Evolutionary conservation across 2,113 vertebrate species (phyloP), one percentile per base, ranked within the genome.

Genomic region (Lutjanus erythropterus): DNA sequence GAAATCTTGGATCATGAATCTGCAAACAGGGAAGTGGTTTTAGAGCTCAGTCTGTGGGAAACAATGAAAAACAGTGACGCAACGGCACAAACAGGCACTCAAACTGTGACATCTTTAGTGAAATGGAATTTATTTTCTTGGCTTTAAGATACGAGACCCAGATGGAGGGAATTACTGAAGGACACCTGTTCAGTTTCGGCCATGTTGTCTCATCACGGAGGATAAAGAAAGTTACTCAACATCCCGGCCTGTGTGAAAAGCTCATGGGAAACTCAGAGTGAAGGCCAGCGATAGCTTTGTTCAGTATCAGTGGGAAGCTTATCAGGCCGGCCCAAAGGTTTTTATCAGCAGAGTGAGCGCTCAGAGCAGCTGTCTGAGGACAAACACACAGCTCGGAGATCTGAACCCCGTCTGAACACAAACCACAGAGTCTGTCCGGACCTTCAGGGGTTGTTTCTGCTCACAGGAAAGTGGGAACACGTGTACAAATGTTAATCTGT

Each of bases 251-350:
- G 39, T 9, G 78, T 56, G 61, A 55, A 5, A 52, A 47, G 47
- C 69, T 80, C 59, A 23, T 86, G 87, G 80, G 83, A 85, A 76
- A 44, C 8, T 5, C 0, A 7, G 33, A 52, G 71, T 0, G 46
- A 60, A 72, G 60, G 58, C 53, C 55, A 16, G 33, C 15, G 65
- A 74, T 42, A 18, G 64, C 66, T 78, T 14, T 42, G 25, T 55
- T 41, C 61, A 1, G 23, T 62, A 78, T 77, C 72, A 55, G 78
- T 69, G 42, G 71, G 53, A 82, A 53, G 81, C 60, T 74, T 53
- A 50, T 80, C 71, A 27, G 52, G 29, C 35, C 46, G 53, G 35
- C 29, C 53, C 33, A 12, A 0, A 56, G 39, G 21, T 58, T 52
- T 71, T n/a, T 16, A 33, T n/a, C 42, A 58, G 58, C 64, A 12